A percentile compares a stretch with the other conserved stretches of the same genome.
phyloP scores from a whole-genome alignment of 2,113 vertebrate species.

The Lichenostomus cassidix region DNA sequence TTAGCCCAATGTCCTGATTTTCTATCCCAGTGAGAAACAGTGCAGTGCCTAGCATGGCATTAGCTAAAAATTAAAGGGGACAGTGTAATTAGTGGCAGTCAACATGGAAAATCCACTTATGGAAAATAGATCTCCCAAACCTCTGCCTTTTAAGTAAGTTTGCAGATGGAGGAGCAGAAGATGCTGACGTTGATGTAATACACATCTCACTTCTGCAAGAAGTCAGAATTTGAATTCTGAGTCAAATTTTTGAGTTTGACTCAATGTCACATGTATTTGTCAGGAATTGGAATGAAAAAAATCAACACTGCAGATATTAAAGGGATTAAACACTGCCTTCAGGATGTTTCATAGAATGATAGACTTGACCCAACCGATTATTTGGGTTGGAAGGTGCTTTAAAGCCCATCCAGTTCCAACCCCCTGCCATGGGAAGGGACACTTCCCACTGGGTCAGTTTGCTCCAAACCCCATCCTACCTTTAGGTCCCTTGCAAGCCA shows the following conservation, averaged over 20 bases:
- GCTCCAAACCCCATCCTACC: background rate
- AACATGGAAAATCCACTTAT: slow-evolving; percentile 24
- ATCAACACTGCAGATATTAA: background rate
- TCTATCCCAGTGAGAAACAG: background rate
- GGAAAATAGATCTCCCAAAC: slow-evolving; percentile 4
- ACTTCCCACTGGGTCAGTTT: background rate
- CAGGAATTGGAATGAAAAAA: background rate
- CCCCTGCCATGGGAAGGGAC: background rate
- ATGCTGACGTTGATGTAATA: slow-evolving; percentile 3
- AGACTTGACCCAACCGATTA: background rate
- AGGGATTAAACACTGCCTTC: background rate
- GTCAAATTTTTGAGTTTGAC: background rate
- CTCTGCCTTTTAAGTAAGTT: slow-evolving; percentile 19
- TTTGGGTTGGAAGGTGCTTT: background rate
- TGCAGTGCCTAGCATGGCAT: background rate
- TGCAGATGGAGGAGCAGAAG: slow-evolving; percentile 38
- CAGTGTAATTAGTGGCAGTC: slow-evolving; percentile 24
- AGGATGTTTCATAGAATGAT: background rate
- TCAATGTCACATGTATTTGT: background rate
- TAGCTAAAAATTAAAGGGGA: background rate
- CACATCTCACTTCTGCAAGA: background rate
- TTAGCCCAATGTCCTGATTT: background rate
- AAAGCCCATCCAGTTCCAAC: background rate
- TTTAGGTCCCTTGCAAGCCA: background rate
- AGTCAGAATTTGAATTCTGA: background rate